Evolutionary conservation across 2,797 vertebrate genomes (phyloP), one percentile per base, ranked within the genome.

Genomic region (Gymnothorax reevesii): DNA sequence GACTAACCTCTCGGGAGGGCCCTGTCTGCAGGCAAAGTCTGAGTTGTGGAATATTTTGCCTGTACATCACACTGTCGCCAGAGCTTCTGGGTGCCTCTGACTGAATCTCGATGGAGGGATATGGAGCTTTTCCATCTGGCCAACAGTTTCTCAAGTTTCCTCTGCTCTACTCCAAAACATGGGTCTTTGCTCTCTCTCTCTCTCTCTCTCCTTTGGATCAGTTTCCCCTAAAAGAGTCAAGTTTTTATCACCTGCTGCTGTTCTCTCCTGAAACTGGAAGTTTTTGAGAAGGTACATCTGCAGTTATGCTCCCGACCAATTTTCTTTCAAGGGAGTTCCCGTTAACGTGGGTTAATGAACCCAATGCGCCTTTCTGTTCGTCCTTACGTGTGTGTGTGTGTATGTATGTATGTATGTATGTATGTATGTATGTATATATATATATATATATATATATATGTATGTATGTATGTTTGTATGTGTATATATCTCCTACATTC

Each of bases 21-120:
- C 52, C 7, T 80, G 15, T 9, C 52, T 13, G 49, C 49, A 80
- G 20, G 49, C 49, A n/a, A 20, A 54, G 15, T 22, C 49, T 80
- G 52, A 52, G n/a, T 80, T 49, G 77, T 80, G 77, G 77, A 52
- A 80, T 80, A 54, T 54, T 80, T 52, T n/a, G 22, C 77, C 77
- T 20, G 55, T 49, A 80, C 20, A 17, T 80, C 17, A 8, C 77
- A 55, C 52, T n/a, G 20, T n/a, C 54, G 49, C 42, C 77, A 12
- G 75, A 52, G 75, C 42, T 42, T 49, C 42, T 75, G 75, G 52
- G 9, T 80, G 52, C 77, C 77, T 80, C 73, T 33, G 13, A 42
- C 73, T 33, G 42, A 15, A 54, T 55, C 77, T 52, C 77, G 55
- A n/a, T 20, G 77, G 77, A 80, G 22, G 77, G 77, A 17, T 55